These are phyloP conservation scores for Parapsyche elsis DNA, from an alignment of 1,140 invertebrate genomes.

Conservation along the genomic window DNA sequence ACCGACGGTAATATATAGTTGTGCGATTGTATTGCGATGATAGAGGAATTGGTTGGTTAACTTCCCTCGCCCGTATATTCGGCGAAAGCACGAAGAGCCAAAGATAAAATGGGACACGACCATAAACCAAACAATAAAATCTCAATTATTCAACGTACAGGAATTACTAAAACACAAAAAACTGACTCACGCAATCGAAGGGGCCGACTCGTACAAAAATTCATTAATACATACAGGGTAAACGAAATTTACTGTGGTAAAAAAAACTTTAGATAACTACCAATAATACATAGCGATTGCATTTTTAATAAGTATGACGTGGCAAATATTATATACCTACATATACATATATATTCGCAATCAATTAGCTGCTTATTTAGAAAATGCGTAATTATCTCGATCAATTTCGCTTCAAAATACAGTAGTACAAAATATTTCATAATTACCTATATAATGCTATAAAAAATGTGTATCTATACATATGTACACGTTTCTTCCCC, in stretches of 20 bases:
- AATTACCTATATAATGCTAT: too few species aligned
- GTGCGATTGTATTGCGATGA: slow-evolving; percentile 29
- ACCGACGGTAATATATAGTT: slow-evolving; percentile 1
- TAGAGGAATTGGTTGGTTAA: slow-evolving; percentile 30
- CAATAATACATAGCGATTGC: too few species aligned
- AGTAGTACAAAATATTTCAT: too few species aligned
- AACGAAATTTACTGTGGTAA: too few species aligned
- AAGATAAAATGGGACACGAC: slow-evolving; percentile 41
- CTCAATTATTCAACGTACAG: slow-evolving; percentile 51
- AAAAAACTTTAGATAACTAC: too few species aligned
- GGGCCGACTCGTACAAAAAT: slow-evolving; percentile 4
- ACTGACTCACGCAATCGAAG: slow-evolving; percentile 36
- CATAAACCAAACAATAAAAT: slow-evolving; percentile 55
- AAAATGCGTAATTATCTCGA: too few species aligned
- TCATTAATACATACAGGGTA: not conserved
- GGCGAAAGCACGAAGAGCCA: slow-evolving; percentile 23
- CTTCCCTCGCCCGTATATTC: slow-evolving; percentile 40
- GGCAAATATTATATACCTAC: too few species aligned
- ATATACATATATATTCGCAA: too few species aligned
- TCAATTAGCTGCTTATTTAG: too few species aligned
- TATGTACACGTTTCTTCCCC: not conserved
- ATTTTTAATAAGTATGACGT: too few species aligned
- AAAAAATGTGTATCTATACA: slow-evolving; percentile 7
- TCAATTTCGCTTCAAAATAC: too few species aligned
- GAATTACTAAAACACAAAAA: slow-evolving; percentile 45